phyloP scores from a whole-genome alignment of 2,113 vertebrate species.

The Cinclus cinclus region DNA sequence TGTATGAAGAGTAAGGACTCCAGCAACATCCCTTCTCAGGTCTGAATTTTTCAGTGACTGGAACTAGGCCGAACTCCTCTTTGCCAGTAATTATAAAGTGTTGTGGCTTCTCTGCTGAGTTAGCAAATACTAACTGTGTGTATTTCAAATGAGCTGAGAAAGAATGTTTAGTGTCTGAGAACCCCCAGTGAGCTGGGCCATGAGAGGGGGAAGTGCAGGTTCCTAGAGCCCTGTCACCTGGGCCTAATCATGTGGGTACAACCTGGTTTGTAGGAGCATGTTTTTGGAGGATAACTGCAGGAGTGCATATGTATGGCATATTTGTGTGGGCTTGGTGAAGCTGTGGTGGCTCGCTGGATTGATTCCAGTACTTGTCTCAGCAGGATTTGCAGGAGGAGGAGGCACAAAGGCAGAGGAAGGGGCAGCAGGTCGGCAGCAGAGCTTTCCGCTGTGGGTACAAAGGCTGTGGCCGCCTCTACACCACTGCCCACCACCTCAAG shows the following conservation, averaged over 20 bases:
- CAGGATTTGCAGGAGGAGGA: constrained; percentile 74
- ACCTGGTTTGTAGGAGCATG: background rate
- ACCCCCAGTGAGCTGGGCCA: background rate
- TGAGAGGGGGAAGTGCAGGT: background rate
- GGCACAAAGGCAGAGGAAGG: constrained; percentile 62
- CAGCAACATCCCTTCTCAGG: background rate
- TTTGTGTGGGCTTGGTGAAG: background rate
- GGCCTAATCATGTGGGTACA: background rate
- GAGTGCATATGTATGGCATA: background rate
- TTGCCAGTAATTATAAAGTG: background rate
- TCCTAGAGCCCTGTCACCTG: background rate
- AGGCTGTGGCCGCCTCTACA: constrained; percentile 82
- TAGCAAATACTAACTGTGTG: background rate
- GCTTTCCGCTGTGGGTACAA: constrained; percentile 78
- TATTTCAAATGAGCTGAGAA: background rate
- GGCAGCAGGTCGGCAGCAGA: constrained; percentile 68
- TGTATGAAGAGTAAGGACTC: background rate
- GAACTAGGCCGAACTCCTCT: background rate
- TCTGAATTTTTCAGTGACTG: background rate
- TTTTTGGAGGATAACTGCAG: background rate
- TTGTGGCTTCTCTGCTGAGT: background rate
- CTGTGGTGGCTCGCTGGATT: background rate
- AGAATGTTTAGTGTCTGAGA: background rate
- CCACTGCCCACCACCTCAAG: constrained; percentile 84
- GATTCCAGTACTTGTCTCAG: background rate